Evolutionary conservation across 2,797 vertebrate species (phyloP), one percentile per base, ranked within the genome.

Genomic region (Pipistrellus pipistrellus): DNA sequence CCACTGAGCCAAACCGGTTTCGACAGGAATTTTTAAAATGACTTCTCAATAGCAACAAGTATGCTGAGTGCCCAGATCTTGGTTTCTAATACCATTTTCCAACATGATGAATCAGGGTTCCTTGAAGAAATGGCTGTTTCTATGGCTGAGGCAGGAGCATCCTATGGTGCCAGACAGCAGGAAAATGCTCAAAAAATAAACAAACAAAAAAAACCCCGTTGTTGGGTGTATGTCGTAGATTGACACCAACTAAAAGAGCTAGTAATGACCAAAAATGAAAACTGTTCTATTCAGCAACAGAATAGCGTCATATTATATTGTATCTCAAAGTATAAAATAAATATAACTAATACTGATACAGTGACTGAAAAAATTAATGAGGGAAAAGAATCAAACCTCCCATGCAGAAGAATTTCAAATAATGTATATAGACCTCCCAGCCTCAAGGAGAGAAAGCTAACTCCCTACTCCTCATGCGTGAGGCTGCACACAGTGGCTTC

Each of bases 241-340:
- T 90, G 32, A 71, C 38, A 44, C 27, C 64, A 66, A 41, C 10
- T 21, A 8, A 82, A 77, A 55, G 64, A 62, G 41, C 27, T 84
- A 27, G 55, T 64, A 15, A 38, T 15, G 32, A 81, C 25, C 75
- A 57, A 90, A 76, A 57, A 15, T 9, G 71, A 66, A 93, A 93
- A 30, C 25, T 62, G 59, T 62, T 62, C 59, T 62, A 62, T 68
- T 66, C 25, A 90, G 62, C 27, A 72, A 68, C 15, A 78, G 10
- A 72, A 59, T 64, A 69, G 80, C 82, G 69, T 66, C 48, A 11
- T 17, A 46, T 2, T 66, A 44, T 41, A 62, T 46, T 53, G 59
- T 44, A 88, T 86, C 15, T 41, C 57, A 73, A 85, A 83, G 30
- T n/a, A 64, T 35, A 46, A 85, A 94, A 83, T 38, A 38, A 69